Evolutionary conservation across 2,888 invertebrate genomes (phyloP), one percentile per base, ranked within the genome.

Genomic region (Pyrgus malvae): DNA sequence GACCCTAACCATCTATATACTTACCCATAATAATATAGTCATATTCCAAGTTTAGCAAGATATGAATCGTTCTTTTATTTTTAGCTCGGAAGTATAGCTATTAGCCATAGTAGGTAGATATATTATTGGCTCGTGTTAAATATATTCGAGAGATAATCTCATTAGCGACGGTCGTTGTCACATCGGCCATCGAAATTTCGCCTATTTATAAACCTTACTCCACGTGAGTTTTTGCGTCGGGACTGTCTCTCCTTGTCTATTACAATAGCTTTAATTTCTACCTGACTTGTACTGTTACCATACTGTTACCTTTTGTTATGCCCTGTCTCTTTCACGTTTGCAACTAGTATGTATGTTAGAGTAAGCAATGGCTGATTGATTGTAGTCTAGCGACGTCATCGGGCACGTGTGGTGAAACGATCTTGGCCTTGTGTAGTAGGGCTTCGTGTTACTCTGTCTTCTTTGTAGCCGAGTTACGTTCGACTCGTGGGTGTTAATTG

Each of bases 361-460:
- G 38, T 33, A 51, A 37, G 56, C 56, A n/a, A n/a, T 12, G 23
- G 41, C 6, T 33, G 41, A 23, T 25, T 12, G 49, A 27, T 19
- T 40, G 53, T 58, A 58, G 56, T 54, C 58, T 49, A 50, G 37
- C 33, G 23, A 48, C 38, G 60, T 60, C 54, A 56, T 51, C 41
- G 33, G 55, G 59, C 57, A 58, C 55, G 58, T 61, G 59, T 37
- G 53, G 37, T 57, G 61, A 60, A 64, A 63, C 61, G 58, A 56
- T 65, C 64, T 64, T 68, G 64, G 61, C 68, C 68, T 69, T 69
- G 64, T 56, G 49, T 55, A 44, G 48, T 61, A 61, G 53, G 68
- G 68, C 63, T 68, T 69, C 68, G 49, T 37, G 37, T 56, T 54
- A 33, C 38, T 33, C 16, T 41, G 11, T 21, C 16, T 16, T 12